A percentile compares a stretch with the other conserved stretches of the same genome.
phyloP scores from a whole-genome alignment of 2,113 vertebrate species.

The Brevimyrus niger region DNA sequence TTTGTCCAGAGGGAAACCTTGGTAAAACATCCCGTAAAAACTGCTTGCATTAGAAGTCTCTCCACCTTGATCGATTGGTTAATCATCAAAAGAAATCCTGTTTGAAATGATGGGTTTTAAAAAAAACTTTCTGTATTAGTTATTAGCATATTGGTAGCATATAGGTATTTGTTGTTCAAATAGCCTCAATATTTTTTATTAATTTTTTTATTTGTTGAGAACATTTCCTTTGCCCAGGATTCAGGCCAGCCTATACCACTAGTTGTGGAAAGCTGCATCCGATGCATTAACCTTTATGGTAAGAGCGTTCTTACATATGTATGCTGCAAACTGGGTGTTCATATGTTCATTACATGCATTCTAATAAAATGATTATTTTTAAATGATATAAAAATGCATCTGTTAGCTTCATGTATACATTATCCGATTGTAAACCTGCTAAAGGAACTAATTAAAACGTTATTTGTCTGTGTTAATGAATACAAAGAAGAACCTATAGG shows the following conservation, averaged over 20 bases:
- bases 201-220: too few species aligned
- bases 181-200: background rate
- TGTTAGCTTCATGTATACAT: background rate
- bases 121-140: background rate
- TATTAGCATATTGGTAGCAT: background rate
- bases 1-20: background rate
- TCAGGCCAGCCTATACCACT: slow-evolving; percentile 88
- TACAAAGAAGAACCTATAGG: background rate
- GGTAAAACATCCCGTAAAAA: slow-evolving; percentile 4
- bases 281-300: slow-evolving; percentile 98
- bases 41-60: too few species aligned
- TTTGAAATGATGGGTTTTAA: background rate
- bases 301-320: slow-evolving; percentile 31
- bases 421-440: background rate
- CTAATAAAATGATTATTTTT: background rate
- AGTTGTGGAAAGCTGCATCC: slow-evolving; percentile 94
- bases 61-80: background rate
- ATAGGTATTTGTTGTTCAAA: background rate
- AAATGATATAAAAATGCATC: background rate
- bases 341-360: background rate
- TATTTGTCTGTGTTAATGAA: background rate
- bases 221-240: slow-evolving; percentile 60
- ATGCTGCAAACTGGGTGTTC: background rate
- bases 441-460: background rate
- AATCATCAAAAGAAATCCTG: background rate